Base-by-base conservation (phyloP, 2,888 invertebrate genomes). In the Ditula angustiorana region DNA sequence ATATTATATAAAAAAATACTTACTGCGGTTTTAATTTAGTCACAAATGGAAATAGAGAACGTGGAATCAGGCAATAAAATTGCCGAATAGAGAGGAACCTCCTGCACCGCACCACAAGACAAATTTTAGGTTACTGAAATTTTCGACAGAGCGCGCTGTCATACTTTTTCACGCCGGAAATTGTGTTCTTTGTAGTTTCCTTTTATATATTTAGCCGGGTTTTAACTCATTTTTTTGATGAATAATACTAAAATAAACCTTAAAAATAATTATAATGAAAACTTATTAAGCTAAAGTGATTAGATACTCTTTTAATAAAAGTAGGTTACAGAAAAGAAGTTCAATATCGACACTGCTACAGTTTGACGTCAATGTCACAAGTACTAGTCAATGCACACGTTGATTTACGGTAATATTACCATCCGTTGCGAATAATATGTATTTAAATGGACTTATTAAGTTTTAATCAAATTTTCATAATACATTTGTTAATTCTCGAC, bases 91-190 rank as follows among this genome's bases (percentile, higher is more conserved):
- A 74, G 77, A 74, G 69, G 78, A 75, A 82, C 79, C 80, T 82
- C 76, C 78, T 75, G 77, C 80, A 86, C 83, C 81, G 79, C 85
- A 89, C 86, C 87, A 88, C 88, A 90, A 88, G 89, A 88, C 87
- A 87, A 85, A 80, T 86, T 79, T 41, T 76, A 70, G 68, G 74
- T 82, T 78, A 63, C 66, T 61, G 69, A 75, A 72, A 70, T 67
- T 63, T 69, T 69, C 84, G 76, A 73, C 67, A 87, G 92, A 82
- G 86, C 86, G 88, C 87, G 86, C 52, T 21, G 52, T 46, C 11
- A 46, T 21, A 11, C 71, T 70, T 67, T 67, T 53, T 55, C 55
- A 61, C 58, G 74, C 80, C 87, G 90, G 90, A 90, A 83, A 76
- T 74, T 66, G 67, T 71, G 70, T 69, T 87, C 88, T 88, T 82